These are phyloP conservation scores for Oxyscelio sp. DNA, from an alignment of 2,888 invertebrate genomes.

Conservation along the genomic window DNA sequence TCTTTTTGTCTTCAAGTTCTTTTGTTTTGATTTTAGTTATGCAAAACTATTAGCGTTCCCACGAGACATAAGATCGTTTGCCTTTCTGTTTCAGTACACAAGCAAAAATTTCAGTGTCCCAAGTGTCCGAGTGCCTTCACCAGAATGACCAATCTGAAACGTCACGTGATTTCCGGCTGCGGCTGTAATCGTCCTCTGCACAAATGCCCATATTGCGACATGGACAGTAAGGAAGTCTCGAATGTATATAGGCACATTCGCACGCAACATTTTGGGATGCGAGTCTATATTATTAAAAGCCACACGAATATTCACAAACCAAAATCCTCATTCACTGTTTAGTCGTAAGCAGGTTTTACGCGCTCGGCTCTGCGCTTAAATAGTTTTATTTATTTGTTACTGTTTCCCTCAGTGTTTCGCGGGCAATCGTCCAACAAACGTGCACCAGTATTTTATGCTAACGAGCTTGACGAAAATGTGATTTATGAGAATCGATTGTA, in stretches of 20 bases:
- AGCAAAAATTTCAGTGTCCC: conserved; percentile 77
- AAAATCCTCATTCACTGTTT: conserved; percentile 30
- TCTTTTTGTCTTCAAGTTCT: too few species aligned
- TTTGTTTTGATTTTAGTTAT: background rate
- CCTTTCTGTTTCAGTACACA: conserved; percentile 70
- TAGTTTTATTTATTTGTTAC: background rate
- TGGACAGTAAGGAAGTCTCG: conserved; percentile 80
- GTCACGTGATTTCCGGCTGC: conserved; percentile 84
- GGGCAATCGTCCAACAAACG: background rate
- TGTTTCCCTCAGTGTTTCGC: background rate
- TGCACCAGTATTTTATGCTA: background rate
- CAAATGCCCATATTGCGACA: conserved; percentile 85
- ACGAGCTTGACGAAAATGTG: conserved; percentile 1
- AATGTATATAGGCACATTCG: conserved; percentile 83
- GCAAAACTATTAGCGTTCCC: background rate
- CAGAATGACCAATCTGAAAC: conserved; percentile 61
- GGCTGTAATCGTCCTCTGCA: conserved; percentile 82
- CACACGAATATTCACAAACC: conserved; percentile 36
- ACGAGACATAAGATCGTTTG: conserved; percentile 36
- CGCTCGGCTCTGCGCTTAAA: background rate
- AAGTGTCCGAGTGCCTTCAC: conserved; percentile 79
- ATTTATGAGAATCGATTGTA: conserved; percentile 33
- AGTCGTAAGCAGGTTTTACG: background rate
- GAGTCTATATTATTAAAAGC: conserved; percentile 80
- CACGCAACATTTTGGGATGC: conserved; percentile 82